Percentiles rank a stretch among this genome's conserved stretches.
phyloP scores from a whole-genome alignment of 2,888 invertebrate genomes.

The Phoronis australis region DNA sequence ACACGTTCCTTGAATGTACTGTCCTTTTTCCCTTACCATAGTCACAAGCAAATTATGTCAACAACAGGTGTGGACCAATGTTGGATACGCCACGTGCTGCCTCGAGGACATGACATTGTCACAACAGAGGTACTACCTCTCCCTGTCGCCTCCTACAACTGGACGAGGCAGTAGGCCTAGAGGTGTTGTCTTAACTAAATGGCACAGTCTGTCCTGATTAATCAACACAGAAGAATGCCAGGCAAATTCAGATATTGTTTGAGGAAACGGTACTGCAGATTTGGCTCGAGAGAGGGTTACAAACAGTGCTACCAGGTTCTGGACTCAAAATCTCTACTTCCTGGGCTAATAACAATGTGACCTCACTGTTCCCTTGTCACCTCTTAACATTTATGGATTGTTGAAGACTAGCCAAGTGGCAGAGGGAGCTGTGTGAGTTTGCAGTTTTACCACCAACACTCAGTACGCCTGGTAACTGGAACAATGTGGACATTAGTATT shows the following conservation, averaged over 20 bases:
- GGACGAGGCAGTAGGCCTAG: too few species aligned
- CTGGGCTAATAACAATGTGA: background rate
- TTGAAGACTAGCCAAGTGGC: background rate
- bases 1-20: too few species aligned
- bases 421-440: background rate
- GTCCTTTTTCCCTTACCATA: too few species aligned
- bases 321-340: background rate
- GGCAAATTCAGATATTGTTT: background rate
- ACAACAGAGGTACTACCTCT: too few species aligned
- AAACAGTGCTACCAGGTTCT: background rate
- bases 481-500: constrained; percentile 4
- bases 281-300: background rate
- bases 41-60: too few species aligned
- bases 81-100: too few species aligned
- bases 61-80: too few species aligned
- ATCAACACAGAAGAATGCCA: constrained; percentile 1
- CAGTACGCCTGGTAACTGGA: constrained; percentile 6
- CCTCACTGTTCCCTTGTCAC: background rate
- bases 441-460: constrained; percentile 7
- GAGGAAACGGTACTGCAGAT: background rate
- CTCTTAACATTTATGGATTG: background rate
- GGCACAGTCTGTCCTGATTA: background rate
- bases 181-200: background rate
- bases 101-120: too few species aligned
- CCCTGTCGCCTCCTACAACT: too few species aligned